Conservation (phyloP, 2,797 vertebrate genomes). For the Paramormyrops hopkinsi region DNA sequence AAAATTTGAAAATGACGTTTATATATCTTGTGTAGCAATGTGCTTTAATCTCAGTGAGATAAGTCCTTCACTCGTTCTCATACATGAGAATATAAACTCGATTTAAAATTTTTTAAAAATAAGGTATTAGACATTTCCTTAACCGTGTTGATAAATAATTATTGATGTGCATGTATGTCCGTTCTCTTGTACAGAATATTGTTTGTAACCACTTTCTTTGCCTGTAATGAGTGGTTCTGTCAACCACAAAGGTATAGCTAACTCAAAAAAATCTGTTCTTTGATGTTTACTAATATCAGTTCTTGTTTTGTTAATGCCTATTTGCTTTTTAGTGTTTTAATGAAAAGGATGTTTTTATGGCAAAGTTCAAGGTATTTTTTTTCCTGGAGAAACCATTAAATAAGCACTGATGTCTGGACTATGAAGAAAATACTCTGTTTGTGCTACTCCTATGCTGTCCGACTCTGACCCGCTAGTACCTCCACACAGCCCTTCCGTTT, state of each 20-base stretch:
- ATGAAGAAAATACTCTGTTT: slow-evolving; percentile 77
- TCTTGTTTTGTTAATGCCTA: slow-evolving; percentile 73
- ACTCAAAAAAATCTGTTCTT: slow-evolving; percentile 76
- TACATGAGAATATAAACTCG: slow-evolving; percentile 98
- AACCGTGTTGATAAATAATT: slow-evolving; percentile 98
- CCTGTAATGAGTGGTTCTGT: slow-evolving; percentile 82
- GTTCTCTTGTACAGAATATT: slow-evolving; percentile 91
- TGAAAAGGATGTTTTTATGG: slow-evolving; percentile 52
- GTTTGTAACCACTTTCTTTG: slow-evolving; percentile 90
- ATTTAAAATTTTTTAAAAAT: slow-evolving; percentile 63
- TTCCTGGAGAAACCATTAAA: slow-evolving; percentile 66
- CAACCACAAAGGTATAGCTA: slow-evolving; percentile 76
- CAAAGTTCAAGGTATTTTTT: slow-evolving; percentile 54
- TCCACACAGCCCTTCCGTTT: slow-evolving; percentile 76
- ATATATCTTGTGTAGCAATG: slow-evolving; percentile 99
- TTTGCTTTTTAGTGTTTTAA: slow-evolving; percentile 50
- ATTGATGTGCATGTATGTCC: slow-evolving; percentile 94
- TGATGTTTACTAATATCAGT: slow-evolving; percentile 91
- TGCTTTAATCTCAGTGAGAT: slow-evolving; percentile 99
- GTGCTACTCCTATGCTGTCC: slow-evolving; percentile 76
- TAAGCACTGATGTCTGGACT: slow-evolving; percentile 95
- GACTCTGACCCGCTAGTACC: slow-evolving; percentile 67
- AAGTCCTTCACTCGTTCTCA: slow-evolving; percentile 98
- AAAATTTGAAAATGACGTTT: slow-evolving; percentile 80
- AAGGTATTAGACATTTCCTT: slow-evolving; percentile 79